Conservation (phyloP, 2,113 vertebrate genomes). For the Alethe castanea region DNA sequence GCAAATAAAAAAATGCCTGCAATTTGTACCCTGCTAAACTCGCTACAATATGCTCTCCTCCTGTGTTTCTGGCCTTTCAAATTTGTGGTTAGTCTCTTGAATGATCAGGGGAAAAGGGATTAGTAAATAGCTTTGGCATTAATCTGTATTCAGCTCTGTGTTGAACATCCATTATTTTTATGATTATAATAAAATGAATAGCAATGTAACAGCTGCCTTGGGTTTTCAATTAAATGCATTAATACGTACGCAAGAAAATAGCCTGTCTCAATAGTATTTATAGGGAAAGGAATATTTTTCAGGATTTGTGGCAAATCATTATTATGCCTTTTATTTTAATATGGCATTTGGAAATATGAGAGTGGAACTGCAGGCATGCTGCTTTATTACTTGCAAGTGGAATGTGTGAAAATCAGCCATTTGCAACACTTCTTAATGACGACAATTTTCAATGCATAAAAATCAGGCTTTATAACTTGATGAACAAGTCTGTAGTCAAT, state of each 20-base stretch:
- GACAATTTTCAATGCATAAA: background rate
- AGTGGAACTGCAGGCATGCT: background rate
- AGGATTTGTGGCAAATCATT: background rate
- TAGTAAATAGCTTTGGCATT: conserved; percentile 38
- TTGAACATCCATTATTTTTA: conserved; percentile 53
- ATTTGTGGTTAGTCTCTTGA: background rate
- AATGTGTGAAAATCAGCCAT: conserved; percentile 1
- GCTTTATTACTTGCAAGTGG: conserved; percentile 37
- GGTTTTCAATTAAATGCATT: conserved; percentile 57
- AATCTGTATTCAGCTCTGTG: conserved; percentile 32
- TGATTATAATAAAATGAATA: conserved; percentile 37
- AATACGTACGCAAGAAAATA: conserved; percentile 30
- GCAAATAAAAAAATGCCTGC: background rate
- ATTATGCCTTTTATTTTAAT: background rate
- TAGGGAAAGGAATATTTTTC: conserved; percentile 10
- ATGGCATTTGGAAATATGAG: background rate
- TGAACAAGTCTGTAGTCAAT: background rate
- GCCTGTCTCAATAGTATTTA: conserved; percentile 31
- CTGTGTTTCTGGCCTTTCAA: background rate
- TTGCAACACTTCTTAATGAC: background rate
- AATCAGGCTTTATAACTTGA: background rate
- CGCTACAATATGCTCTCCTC: background rate
- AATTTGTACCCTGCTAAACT: background rate
- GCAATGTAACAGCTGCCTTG: conserved; percentile 20
- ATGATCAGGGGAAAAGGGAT: background rate